Percentiles rank a stretch among this genome's conserved stretches.
These are phyloP conservation scores for Chelon auratus DNA, from an alignment of 2,797 vertebrate genomes.

Conservation along the genomic window DNA sequence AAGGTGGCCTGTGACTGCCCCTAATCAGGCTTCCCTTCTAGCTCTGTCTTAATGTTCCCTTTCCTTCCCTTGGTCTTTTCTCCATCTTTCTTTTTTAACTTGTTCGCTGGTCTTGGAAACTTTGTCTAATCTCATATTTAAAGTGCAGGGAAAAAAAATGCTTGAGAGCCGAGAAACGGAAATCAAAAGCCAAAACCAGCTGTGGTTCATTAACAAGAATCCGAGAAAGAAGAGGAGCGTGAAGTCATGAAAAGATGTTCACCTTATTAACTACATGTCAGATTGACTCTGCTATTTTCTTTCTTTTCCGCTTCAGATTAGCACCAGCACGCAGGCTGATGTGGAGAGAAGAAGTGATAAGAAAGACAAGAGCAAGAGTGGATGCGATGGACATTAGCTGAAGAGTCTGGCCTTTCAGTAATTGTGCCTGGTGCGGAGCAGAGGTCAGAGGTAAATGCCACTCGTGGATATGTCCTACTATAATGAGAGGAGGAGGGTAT, in stretches of 20 bases:
- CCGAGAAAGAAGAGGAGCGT: background rate
- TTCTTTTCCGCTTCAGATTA: conserved; percentile 14
- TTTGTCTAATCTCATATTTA: conserved; percentile 45
- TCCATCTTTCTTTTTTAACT: conserved; percentile 30
- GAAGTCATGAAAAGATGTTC: conserved; percentile 33
- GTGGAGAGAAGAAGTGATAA: conserved; percentile 10
- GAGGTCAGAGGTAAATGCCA: conserved; percentile 84
- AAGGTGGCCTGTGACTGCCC: conserved; percentile 63
- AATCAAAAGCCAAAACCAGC: conserved; percentile 32
- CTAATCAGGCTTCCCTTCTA: conserved; percentile 71
- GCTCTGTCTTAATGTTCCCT: conserved; percentile 45
- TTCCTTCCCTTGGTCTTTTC: conserved; percentile 41
- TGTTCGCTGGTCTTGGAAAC: conserved; percentile 33
- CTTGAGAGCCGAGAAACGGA: conserved; percentile 21
- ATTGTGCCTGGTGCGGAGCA: conserved; percentile 75
- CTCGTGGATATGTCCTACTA: conserved; percentile 65
- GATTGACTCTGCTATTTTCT: conserved; percentile 13
- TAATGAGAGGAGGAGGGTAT: conserved; percentile 73
- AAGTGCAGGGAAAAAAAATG: conserved; percentile 25
- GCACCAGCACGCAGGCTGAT: conserved; percentile 9
- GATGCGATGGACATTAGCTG: conserved; percentile 73
- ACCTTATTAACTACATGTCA: conserved; percentile 46
- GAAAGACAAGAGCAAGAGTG: conserved; percentile 22
- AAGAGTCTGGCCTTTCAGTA: conserved; percentile 80
- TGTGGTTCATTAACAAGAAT: conserved; percentile 14